phyloP scores from a whole-genome alignment of 2,797 vertebrate species.

The Periparus ater region DNA sequence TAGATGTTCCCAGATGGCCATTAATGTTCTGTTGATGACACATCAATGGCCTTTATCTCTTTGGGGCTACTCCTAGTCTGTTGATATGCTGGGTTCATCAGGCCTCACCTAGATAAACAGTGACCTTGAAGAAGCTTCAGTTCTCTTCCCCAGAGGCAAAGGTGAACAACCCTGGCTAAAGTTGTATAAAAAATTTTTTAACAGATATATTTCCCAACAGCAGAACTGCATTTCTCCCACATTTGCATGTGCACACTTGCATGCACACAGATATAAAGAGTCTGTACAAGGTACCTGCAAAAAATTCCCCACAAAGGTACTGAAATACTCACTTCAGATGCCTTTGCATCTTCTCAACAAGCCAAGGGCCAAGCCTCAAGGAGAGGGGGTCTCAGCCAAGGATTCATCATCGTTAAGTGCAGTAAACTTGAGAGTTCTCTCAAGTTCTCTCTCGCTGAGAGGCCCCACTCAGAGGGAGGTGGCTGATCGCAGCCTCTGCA shows the following conservation, averaged over 20 bases:
- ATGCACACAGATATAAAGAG: background rate
- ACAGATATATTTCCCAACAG: background rate
- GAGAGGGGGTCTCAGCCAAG: background rate
- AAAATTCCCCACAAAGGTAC: background rate
- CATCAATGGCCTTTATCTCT: background rate
- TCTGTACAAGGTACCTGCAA: background rate
- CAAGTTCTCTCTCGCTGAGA: background rate
- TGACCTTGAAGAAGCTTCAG: background rate
- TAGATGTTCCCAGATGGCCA: background rate
- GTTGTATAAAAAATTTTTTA: too few species aligned
- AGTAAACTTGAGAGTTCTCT: background rate
- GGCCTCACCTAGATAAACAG: background rate
- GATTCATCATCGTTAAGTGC: fast-evolving
- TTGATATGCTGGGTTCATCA: background rate
- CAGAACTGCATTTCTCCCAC: background rate
- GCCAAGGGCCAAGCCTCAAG: background rate
- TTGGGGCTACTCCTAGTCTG: background rate
- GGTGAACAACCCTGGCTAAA: background rate
- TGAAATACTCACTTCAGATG: background rate
- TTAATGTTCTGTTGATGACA: background rate
- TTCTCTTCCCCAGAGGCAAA: background rate
- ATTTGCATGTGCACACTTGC: background rate
- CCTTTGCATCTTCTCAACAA: background rate
- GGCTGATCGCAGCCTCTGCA: background rate
- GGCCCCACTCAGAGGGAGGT: background rate